Base-by-base conservation (phyloP, 2,888 invertebrate genomes). In the Agonopterix subpropinquella region DNA sequence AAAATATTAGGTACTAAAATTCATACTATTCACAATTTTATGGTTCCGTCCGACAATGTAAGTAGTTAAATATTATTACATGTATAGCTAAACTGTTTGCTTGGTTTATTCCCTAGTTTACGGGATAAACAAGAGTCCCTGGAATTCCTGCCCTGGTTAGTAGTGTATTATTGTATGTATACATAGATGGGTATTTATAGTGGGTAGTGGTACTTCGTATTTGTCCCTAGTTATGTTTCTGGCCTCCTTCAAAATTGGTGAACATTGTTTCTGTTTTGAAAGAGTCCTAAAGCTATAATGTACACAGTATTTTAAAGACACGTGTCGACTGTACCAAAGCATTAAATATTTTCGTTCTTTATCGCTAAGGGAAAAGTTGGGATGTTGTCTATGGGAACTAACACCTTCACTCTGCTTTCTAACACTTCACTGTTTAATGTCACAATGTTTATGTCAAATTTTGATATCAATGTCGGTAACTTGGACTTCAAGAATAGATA, bases 101-200 rank as follows among this genome's bases (percentile, higher is more conserved):
- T 84, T 86, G 77, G 70, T 85, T 85, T 86, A 84, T 89, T 89
- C 83, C 83, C 89, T 91, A 93, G 93, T 93, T 92, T 92, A 90
- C 92, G 93, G 92, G 93, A 93, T 91, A 93, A 93, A 89, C 91
- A 90, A 89, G 93, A 93, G 82, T 89, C 91, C 80, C 91, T 93
- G 92, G 93, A 93, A 87, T 93, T 91, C 90, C 91, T 92, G 84
- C 93, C 93, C 91, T 93, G 93, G 93, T 93, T 92, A 92, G 93
- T 93, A 42, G 4, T 73, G 71, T 76, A 78, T 74, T 76, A 73
- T 61, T 60, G 72, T 81, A 77, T 67, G 61, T 65, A 56, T 50
- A 59, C 11, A 28, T 28, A 28, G 28, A 42, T 56, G 57, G 60
- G 42, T 58, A 61, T 56, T 43, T 41, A 43, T 47, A 43, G 51